Base-by-base conservation (phyloP, 2,113 vertebrate genomes). In the Crypturellus undulatus region DNA sequence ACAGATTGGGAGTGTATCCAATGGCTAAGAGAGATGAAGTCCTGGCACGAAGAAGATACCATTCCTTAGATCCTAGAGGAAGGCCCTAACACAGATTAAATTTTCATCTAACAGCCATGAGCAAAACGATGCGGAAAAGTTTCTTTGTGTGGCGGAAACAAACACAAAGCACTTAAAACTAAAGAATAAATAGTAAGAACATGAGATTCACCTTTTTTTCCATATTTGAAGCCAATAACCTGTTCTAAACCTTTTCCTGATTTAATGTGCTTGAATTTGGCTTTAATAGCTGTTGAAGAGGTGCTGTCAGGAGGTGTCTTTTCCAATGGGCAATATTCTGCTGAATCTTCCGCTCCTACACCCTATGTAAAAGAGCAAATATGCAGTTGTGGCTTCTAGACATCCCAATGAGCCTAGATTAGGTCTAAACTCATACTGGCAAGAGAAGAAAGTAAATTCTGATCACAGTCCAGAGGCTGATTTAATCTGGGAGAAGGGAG, bases 361-460 rank as follows among this genome's bases (percentile, higher is more conserved):
- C 38, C 6, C 30, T 60, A 87, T 22, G 47, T 36, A 84, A 71
- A 94, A 67, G 76, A 68, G 68, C 42, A 92, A 93, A 84, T 17
- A 84, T 0, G 12, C 67, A 76, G 6, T 69, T 76, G 80, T 84
- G 3, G 0, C 59, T 45, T 79, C 25, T 32, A 82, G 79, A 80
- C 32, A 83, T 49, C 36, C 54, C 45, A 36, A 63, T 60, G 87
- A 92, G 72, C 67, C 47, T 59, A 73, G 62, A 87, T 79, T 72
- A 94, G 38, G 68, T 63, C 75, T 84, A 58, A 94, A 85, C 59
- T 90, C 54, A 84, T 78, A 49, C 18, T 84, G 87, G 89, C 78
- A 88, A 42, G 26, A 91, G 68, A 90, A 95, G 68, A 96, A 95
- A 95, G 87, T 30, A 78, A 78, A 81, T 68, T 82, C 45, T 83